Evolutionary conservation across 2,113 vertebrate genomes (phyloP).

Genomic region (Charadrius vociferus): DNA sequence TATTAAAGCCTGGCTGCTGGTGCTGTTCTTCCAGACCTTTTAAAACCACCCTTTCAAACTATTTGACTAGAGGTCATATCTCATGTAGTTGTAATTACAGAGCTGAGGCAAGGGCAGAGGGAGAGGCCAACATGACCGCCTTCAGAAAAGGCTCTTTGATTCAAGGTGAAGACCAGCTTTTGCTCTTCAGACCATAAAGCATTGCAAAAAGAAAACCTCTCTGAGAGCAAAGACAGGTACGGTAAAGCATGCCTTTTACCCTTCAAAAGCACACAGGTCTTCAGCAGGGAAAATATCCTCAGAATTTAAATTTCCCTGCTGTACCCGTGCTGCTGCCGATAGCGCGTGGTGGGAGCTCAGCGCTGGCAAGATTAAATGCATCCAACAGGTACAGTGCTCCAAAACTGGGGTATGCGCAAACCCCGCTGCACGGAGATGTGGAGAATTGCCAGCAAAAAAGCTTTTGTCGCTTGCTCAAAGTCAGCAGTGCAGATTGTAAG

Average conservation of each 20-base stretch:
- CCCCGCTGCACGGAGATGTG: rapidly evolving
- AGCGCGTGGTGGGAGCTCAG: background rate
- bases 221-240: background rate
- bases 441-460: background rate
- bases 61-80: background rate
- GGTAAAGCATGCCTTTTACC: background rate
- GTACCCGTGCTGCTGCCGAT: background rate
- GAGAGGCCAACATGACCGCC: rapidly evolving
- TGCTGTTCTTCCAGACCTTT: background rate
- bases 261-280: background rate
- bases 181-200: background rate
- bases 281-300: background rate
- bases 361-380: background rate
- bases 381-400: background rate
- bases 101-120: background rate
- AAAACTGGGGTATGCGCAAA: background rate
- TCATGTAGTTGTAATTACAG: background rate
- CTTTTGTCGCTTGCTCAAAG: background rate
- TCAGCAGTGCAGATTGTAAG: background rate
- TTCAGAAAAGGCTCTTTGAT: background rate
- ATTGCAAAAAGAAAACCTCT: background rate
- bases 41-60: background rate
- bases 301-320: background rate
- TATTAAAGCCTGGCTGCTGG: background rate
- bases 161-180: background rate